Percentiles rank a stretch among this genome's conserved stretches.
Conservation (phyloP, 2,113 vertebrate genomes). For the Oncorhynchus gorbuscha region DNA sequence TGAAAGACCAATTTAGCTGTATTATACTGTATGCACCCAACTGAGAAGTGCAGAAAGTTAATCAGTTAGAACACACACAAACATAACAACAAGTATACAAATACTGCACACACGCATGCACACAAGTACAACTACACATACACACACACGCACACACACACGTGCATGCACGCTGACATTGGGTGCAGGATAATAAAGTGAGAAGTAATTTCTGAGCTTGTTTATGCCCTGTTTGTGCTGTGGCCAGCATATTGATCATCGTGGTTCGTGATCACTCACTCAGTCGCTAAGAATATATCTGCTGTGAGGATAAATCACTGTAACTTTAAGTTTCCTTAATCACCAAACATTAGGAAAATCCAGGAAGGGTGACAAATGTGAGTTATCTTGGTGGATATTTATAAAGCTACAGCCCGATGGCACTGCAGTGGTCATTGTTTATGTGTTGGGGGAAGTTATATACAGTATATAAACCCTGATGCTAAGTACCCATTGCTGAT, state of each 20-base stretch:
- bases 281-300: background rate
- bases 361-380: too few species aligned
- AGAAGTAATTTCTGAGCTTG: background rate
- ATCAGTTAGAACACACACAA: background rate
- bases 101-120: background rate
- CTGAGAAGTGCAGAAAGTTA: too few species aligned
- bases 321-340: background rate
- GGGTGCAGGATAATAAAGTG: background rate
- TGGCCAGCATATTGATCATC: background rate
- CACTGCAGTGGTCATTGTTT: too few species aligned
- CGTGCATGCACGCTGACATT: background rate
- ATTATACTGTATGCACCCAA: too few species aligned
- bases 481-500: too few species aligned
- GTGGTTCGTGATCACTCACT: background rate
- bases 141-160: background rate
- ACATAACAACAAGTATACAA: background rate
- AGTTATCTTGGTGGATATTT: too few species aligned
- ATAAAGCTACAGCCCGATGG: too few species aligned
- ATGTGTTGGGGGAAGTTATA: too few species aligned
- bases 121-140: background rate
- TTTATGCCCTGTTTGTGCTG: background rate
- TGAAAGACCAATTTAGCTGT: too few species aligned
- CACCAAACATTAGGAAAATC: background rate
- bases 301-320: background rate
- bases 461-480: too few species aligned